These are phyloP conservation scores for Scaptomyza flava DNA, from an alignment of 2,888 invertebrate species.

Conservation along the genomic window DNA sequence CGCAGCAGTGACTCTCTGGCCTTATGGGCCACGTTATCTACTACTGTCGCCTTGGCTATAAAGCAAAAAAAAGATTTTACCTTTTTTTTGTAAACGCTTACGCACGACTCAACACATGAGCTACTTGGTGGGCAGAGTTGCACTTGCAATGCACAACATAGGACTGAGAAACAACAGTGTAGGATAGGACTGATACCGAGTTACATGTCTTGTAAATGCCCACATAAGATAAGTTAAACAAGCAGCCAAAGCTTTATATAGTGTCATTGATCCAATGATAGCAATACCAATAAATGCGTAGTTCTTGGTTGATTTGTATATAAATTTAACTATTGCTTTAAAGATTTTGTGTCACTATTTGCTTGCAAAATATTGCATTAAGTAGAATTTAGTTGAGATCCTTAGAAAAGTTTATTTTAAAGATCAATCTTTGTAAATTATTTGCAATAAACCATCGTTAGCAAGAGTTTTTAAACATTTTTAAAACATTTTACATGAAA, in stretches of 20 bases:
- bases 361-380: not conserved
- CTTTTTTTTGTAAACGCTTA: constrained; percentile 23
- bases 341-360: not conserved
- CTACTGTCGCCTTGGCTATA: constrained; percentile 29
- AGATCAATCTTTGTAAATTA: not conserved
- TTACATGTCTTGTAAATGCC: constrained; percentile 50
- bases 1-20: not conserved
- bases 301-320: not conserved
- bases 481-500: no score
- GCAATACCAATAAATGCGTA: not conserved
- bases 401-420: not conserved
- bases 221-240: constrained; percentile 35
- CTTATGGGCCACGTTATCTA: constrained; percentile 35
- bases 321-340: not conserved
- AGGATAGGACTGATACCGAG: constrained; percentile 41
- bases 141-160: constrained; percentile 2
- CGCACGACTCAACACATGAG: constrained; percentile 37
- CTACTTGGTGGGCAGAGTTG: constrained; percentile 48
- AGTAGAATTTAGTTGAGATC: not conserved
- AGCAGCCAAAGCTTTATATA: constrained; percentile 1
- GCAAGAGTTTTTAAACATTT: no score
- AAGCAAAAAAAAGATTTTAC: constrained; percentile 24
- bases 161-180: constrained; percentile 15
- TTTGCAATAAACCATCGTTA: no score
- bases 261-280: constrained; percentile 16